Conservation (phyloP, 1,140 invertebrate species). For the Leptinotarsa defecta region DNA sequence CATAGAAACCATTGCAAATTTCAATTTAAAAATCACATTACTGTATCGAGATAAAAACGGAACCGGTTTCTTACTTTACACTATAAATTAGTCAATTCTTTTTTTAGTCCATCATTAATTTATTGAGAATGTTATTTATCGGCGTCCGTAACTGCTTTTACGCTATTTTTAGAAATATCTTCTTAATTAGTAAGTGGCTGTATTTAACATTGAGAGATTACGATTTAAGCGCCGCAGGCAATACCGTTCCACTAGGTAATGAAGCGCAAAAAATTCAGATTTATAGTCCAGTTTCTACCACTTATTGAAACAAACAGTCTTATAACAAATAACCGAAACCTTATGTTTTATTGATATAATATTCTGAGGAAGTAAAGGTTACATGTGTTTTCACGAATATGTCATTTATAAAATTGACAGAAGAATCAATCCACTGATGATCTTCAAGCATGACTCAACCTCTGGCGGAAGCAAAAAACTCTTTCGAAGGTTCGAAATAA, state of each 20-base stretch:
- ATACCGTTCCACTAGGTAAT: background rate
- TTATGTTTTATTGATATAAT: too few relatives aligned
- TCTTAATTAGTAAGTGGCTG: slow-evolving; percentile 15
- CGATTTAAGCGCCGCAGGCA: background rate
- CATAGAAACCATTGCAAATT: too few relatives aligned
- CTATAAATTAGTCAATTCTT: slow-evolving; percentile 10
- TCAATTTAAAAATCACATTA: background rate
- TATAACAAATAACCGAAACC: too few relatives aligned
- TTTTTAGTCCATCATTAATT: slow-evolving; percentile 19
- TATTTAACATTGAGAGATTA: slow-evolving; percentile 14
- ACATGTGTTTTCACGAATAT: too few relatives aligned
- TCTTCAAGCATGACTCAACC: too few relatives aligned
- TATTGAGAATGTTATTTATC: slow-evolving; percentile 17
- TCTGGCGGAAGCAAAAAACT: too few relatives aligned
- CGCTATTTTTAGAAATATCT: slow-evolving; percentile 21
- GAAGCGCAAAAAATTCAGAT: background rate
- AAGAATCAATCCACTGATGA: too few relatives aligned
- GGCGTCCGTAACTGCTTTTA: slow-evolving; percentile 4
- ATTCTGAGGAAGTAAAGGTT: too few relatives aligned
- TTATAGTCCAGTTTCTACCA: too few relatives aligned
- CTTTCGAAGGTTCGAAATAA: too few relatives aligned
- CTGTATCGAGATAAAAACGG: background rate
- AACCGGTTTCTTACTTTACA: background rate
- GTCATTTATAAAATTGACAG: too few relatives aligned
- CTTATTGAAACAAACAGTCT: too few relatives aligned